Percentiles rank a stretch among this genome's conserved stretches.
Evolutionary conservation across 92 coral and sea anemone genomes (phyloP).

Genomic region (Phenganax stokvisi): DNA sequence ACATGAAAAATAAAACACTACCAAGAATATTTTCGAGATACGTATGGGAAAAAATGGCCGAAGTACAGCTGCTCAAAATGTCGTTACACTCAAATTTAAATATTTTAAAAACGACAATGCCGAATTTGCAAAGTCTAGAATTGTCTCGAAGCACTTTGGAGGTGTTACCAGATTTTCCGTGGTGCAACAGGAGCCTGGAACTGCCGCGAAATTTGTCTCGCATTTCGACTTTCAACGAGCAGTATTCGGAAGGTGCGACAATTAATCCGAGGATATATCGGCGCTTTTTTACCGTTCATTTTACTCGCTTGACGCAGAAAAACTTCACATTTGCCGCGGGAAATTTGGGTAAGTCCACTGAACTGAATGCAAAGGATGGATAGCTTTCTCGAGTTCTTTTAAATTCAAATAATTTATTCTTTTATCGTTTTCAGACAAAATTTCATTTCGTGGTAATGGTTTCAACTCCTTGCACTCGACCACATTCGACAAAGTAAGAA

Average conservation of each 20-base stretch:
- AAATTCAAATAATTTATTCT: too few relatives aligned
- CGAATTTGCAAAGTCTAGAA: conserved; percentile 60
- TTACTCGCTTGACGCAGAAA: background rate
- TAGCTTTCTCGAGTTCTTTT: too few relatives aligned
- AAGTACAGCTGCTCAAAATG: conserved; percentile 37
- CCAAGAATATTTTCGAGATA: conserved; percentile 42
- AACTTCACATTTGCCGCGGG: background rate
- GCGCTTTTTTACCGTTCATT: conserved; percentile 15
- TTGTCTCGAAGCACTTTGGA: conserved; percentile 38
- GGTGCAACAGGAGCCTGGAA: conserved; percentile 36
- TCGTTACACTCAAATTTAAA: conserved; percentile 43
- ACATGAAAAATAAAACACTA: conserved; percentile 18
- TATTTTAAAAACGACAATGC: conserved; percentile 46
- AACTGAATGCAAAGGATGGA: too few relatives aligned
- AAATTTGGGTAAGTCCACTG: conserved; percentile 5
- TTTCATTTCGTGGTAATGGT: conserved; percentile 37
- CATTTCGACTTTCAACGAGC: conserved; percentile 25
- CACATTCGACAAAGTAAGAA: conserved; percentile 14
- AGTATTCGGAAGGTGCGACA: conserved; percentile 43
- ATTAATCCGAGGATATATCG: conserved; percentile 25
- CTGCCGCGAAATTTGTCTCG: conserved; percentile 51
- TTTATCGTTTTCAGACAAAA: too few relatives aligned
- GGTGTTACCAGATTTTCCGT: conserved; percentile 60
- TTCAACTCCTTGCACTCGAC: conserved; percentile 12
- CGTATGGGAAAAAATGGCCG: conserved; percentile 64